These are phyloP conservation scores for Papilio polyxenes DNA, from an alignment of 1,140 invertebrate species.

Conservation along the genomic window DNA sequence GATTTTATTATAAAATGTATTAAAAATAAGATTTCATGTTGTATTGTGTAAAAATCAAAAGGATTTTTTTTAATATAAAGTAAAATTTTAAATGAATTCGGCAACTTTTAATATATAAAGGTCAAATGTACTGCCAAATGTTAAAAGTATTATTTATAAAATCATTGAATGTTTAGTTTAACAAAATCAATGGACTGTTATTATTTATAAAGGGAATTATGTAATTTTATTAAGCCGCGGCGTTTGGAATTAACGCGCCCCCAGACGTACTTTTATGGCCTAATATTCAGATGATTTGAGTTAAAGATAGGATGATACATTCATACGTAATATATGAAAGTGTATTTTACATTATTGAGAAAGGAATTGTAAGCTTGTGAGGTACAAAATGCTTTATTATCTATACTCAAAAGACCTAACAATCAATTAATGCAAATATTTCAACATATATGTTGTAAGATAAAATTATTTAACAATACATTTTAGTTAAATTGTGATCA, in stretches of 20 bases:
- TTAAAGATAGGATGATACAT: background rate
- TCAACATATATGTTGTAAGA: background rate
- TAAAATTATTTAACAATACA: background rate
- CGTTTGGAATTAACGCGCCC: too few species aligned
- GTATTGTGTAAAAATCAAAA: background rate
- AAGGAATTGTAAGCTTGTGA: background rate
- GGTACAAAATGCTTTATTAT: background rate
- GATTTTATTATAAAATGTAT: background rate
- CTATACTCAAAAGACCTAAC: background rate
- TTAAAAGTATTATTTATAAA: conserved; percentile 21
- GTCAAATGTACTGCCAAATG: conserved; percentile 11
- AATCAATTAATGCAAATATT: background rate
- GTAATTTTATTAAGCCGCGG: background rate
- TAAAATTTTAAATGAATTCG: background rate
- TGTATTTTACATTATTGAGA: too few species aligned
- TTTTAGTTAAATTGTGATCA: conserved; percentile 13
- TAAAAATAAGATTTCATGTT: background rate
- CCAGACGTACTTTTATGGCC: background rate
- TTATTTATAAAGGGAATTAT: background rate
- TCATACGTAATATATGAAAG: too few species aligned
- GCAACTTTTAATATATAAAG: background rate
- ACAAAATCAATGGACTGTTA: background rate
- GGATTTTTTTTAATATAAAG: background rate
- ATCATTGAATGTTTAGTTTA: background rate
- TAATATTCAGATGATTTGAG: background rate